Conservation (phyloP, 2,888 invertebrate species). For the Dolomedes plantarius region DNA sequence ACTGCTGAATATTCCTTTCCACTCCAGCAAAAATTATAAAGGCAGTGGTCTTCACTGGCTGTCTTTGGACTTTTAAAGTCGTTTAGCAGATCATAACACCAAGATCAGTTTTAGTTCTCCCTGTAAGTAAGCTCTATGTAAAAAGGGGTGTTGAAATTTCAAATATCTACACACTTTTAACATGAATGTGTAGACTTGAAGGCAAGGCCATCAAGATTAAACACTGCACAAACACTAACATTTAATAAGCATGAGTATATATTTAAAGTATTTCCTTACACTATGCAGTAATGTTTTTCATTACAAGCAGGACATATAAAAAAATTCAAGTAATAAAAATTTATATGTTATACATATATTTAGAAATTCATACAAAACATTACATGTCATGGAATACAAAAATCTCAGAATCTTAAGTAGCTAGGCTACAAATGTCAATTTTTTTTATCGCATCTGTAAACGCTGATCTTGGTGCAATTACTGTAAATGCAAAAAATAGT, state of each 20-base stretch:
- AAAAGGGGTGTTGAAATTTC: constrained; percentile 42
- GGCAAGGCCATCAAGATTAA: constrained; percentile 39
- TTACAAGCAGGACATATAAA: not conserved
- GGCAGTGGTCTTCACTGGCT: constrained; percentile 66
- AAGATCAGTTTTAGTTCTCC: constrained; percentile 51
- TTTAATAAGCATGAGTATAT: constrained; percentile 29
- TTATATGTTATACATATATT: constrained; percentile 23
- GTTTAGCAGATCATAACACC: constrained; percentile 49
- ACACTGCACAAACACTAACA: constrained; percentile 60
- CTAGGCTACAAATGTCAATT: constrained; percentile 8
- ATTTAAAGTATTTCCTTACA: not conserved
- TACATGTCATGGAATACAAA: constrained; percentile 17
- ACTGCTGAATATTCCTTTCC: constrained; percentile 30
- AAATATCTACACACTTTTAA: constrained; percentile 27
- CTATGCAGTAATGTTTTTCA: not conserved
- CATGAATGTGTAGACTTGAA: constrained; percentile 18
- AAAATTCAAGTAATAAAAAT: constrained; percentile 21
- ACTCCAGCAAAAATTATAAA: constrained; percentile 60
- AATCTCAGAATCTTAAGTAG: constrained; percentile 15
- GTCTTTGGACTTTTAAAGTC: constrained; percentile 64
- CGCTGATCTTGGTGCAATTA: constrained; percentile 41
- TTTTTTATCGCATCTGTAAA: not conserved
- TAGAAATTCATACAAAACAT: constrained; percentile 17
- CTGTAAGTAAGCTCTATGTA: constrained; percentile 64
- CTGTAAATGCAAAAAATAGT: constrained; percentile 51